Evolutionary conservation across 2,113 vertebrate genomes (phyloP).

Genomic region (Crotalus helleri): DNA sequence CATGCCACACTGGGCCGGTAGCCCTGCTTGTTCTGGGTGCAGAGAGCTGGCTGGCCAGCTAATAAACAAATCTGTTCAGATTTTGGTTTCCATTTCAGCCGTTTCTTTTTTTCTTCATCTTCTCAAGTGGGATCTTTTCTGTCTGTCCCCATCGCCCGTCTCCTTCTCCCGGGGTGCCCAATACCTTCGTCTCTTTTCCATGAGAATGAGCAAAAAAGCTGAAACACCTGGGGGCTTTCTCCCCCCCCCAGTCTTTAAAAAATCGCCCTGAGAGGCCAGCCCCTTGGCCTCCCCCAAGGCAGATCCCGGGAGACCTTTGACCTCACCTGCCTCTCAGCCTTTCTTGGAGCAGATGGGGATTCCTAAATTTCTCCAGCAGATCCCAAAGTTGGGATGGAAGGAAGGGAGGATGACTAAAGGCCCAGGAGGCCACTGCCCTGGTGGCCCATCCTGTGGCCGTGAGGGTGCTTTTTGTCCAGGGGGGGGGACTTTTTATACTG

Average conservation of each 20-base stretch:
- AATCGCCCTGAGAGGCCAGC: neutral
- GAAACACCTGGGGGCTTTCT: too few species aligned
- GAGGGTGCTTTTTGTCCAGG: neutral
- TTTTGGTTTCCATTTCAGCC: conserved; percentile 18
- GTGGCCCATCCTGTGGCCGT: neutral
- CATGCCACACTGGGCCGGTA: neutral
- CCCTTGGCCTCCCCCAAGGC: neutral
- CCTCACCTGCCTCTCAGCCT: neutral
- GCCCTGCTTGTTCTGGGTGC: rapidly evolving
- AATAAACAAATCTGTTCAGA: neutral
- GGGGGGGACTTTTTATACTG: neutral
- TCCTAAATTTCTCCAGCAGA: neutral
- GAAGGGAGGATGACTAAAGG: neutral
- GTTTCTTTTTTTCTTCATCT: neutral
- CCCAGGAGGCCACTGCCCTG: neutral
- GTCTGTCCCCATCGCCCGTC: neutral
- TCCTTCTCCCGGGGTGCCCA: neutral
- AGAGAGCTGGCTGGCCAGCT: conserved; percentile 25
- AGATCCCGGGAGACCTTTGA: neutral
- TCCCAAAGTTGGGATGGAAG: neutral
- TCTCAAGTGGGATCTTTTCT: neutral
- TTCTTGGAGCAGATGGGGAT: neutral
- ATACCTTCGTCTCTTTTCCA: too few species aligned
- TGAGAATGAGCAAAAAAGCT: too few species aligned
- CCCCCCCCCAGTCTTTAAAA: too few species aligned